Conservation (phyloP, 2,113 vertebrate genomes). For the Alces alces region DNA sequence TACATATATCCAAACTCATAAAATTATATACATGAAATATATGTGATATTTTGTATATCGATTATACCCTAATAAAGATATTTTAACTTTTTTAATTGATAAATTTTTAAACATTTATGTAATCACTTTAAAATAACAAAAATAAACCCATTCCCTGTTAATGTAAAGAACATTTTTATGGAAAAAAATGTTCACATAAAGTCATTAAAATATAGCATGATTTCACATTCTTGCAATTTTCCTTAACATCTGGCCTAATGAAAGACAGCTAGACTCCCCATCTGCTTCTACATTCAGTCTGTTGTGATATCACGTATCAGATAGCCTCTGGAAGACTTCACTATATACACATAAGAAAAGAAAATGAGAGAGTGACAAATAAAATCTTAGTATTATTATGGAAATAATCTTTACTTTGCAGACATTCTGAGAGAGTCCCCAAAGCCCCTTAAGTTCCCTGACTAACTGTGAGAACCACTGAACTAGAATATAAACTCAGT, state of each 20-base stretch:
- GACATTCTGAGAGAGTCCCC: neutral
- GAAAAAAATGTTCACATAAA: neutral
- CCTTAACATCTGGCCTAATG: neutral
- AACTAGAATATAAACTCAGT: neutral
- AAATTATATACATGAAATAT: neutral
- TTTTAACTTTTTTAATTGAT: neutral
- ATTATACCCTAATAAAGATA: neutral
- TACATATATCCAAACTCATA: neutral
- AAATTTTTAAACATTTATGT: neutral
- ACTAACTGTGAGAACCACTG: neutral
- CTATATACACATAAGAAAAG: neutral
- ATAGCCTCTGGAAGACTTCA: neutral
- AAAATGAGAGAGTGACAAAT: neutral
- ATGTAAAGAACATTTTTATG: neutral
- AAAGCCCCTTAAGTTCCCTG: neutral
- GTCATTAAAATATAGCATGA: neutral
- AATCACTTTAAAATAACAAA: neutral
- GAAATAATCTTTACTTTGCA: slow-evolving; percentile 5
- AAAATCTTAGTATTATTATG: neutral
- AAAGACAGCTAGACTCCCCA: neutral
- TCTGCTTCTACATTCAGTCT: neutral
- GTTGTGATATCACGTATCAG: neutral
- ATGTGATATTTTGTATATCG: neutral
- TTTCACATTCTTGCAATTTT: neutral
- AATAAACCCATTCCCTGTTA: neutral